phyloP scores from a whole-genome alignment of 2,797 vertebrate species.

The Brachymystax lenok region DNA sequence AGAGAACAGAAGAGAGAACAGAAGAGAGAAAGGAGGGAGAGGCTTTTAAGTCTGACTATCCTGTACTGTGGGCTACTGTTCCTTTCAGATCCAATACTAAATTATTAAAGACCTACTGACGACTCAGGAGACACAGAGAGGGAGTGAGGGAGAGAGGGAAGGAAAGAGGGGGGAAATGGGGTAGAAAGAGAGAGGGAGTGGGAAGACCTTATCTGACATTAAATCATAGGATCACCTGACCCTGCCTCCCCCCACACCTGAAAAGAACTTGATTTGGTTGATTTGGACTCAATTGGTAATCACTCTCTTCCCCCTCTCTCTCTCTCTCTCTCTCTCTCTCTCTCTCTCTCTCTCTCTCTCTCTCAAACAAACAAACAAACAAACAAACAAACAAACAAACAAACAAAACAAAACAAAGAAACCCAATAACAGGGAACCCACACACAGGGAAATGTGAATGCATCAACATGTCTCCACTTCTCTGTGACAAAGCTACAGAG shows the following conservation, averaged over 20 bases:
- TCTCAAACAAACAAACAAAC: too few relatives aligned
- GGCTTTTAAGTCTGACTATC: neutral
- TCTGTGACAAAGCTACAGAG: too few relatives aligned
- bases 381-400: too few relatives aligned
- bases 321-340: too few relatives aligned
- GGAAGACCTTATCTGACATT: neutral
- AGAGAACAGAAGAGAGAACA: neutral
- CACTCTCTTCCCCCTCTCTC: too few relatives aligned
- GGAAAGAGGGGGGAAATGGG: neutral
- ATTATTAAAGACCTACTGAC: conserved; percentile 5
- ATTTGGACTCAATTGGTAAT: too few relatives aligned
- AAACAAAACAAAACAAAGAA: too few relatives aligned
- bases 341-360: too few relatives aligned
- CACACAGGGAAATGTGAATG: too few relatives aligned
- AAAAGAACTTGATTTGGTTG: neutral
- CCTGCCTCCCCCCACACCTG: neutral
- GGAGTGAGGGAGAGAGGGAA: neutral
- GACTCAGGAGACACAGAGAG: neutral
- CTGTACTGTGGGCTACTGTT: neutral
- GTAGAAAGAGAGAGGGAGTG: neutral
- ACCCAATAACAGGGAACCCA: too few relatives aligned
- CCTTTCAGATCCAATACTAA: neutral
- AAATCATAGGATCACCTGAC: neutral
- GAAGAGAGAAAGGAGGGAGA: neutral
- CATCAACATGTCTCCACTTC: too few relatives aligned